These are phyloP conservation scores for Episyrphus balteatus DNA, from an alignment of 1,140 invertebrate species.

Conservation along the genomic window DNA sequence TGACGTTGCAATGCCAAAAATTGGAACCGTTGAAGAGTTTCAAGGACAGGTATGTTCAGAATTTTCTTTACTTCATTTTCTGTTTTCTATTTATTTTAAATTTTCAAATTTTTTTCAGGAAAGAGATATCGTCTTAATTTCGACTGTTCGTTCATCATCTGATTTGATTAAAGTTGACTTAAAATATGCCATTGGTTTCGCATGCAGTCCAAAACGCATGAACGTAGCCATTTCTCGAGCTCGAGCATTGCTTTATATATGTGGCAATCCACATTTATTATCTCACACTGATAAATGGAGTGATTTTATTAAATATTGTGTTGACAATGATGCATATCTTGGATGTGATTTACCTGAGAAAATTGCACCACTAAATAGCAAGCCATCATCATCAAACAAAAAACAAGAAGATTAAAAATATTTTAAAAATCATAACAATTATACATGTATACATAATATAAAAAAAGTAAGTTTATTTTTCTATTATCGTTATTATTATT, in stretches of 20 bases:
- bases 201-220: conserved; percentile 61
- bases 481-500: too few species aligned
- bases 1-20: conserved; percentile 62
- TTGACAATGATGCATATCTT: conserved; percentile 50
- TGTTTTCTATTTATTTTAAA: neutral
- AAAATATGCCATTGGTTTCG: conserved; percentile 59
- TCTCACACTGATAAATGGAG: conserved; percentile 59
- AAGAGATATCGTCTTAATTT: conserved; percentile 72
- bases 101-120: conserved; percentile 47
- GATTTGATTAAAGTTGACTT: conserved; percentile 42
- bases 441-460: too few species aligned
- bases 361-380: too few species aligned
- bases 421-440: too few species aligned
- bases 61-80: neutral
- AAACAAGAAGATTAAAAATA: too few species aligned
- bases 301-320: conserved; percentile 51
- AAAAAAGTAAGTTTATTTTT: too few species aligned
- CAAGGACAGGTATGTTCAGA: conserved; percentile 52
- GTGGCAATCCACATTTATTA: conserved; percentile 74
- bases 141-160: conserved; percentile 62
- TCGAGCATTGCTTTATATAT: conserved; percentile 62
- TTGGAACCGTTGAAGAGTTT: conserved; percentile 92
- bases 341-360: conserved; percentile 47
- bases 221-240: conserved; percentile 83
- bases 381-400: too few species aligned